Base-by-base conservation (phyloP, 2,113 vertebrate species). In the Propithecus coquereli region DNA sequence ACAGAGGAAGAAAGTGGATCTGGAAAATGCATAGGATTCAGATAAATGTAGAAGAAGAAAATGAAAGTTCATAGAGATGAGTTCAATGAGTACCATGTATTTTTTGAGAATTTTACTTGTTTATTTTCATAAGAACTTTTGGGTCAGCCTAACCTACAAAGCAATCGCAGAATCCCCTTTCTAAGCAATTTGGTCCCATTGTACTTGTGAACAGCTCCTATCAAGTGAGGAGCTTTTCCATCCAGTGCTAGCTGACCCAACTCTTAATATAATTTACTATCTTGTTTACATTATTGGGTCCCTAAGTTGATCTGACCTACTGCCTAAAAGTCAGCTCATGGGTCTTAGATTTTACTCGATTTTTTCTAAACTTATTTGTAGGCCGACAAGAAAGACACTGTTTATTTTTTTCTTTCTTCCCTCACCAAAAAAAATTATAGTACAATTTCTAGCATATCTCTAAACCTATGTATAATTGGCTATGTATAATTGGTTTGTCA, bases 131-230 rank as follows among this genome's bases (percentile, higher is more conserved):
- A 91, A 76, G 52, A 94, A 57, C 52, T 87, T 91, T 95, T 83
- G 91, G 87, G 84, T 91, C 83, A 97, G 61, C 32, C 54, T 95
- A 91, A 91, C 87, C 83, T 94, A 59, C 27, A 57, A 91, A 91
- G 79, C 61, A 94, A 95, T 94, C 83, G 79, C 70, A 77, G 82
- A 83, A 87, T 83, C 52, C 50, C 40, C 45, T 54, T 14, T 88
- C 84, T 50, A 94, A 94, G 83, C 57, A 91, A 91, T 71, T 50
- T 79, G 61, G 87, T 87, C 70, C 77, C 76, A 73, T 82, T 73
- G 47, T 84, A 65, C 40, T 45, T 34, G 47, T 74, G 52, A 94
- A 71, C 52, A 95, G 59, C 32, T 73, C 32, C 20, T 59, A 47
- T 50, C 22, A 94, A 96, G 70, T 79, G 7, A 4, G 14, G 54